Evolutionary conservation across 2,113 vertebrate genomes (phyloP).

Genomic region (Pollimyrus isidori): DNA sequence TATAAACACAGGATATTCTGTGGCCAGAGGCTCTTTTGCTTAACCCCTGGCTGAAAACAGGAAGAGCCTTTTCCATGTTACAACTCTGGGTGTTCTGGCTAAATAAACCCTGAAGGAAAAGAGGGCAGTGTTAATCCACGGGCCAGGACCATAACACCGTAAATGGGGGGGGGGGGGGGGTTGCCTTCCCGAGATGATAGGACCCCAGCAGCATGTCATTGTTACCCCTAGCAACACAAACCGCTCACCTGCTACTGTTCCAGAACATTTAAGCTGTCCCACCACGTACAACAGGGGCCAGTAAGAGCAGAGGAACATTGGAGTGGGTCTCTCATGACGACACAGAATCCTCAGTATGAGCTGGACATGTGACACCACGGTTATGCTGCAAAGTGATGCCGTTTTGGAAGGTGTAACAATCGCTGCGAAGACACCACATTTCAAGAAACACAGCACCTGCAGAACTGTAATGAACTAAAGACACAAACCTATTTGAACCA

Average conservation of each 20-base stretch:
- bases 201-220: background rate
- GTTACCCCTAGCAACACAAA: background rate
- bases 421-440: background rate
- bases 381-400: background rate
- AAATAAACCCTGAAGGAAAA: constrained; percentile 3
- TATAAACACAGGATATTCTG: constrained; percentile 3
- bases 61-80: constrained; percentile 7
- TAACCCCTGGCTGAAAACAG: background rate
- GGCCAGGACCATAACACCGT: background rate
- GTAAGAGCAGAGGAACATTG: background rate
- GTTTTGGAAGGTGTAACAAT: background rate
- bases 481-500: background rate
- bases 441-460: background rate
- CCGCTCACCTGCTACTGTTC: background rate
- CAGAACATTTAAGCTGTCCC: background rate
- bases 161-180: background rate
- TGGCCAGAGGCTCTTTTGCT: background rate
- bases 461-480: background rate
- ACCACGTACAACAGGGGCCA: too few relatives aligned
- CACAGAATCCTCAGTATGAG: background rate
- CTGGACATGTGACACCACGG: background rate
- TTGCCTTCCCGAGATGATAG: background rate
- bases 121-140: background rate
- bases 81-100: background rate
- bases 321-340: background rate